Evolutionary conservation across 2,888 invertebrate genomes (phyloP).

Genomic region (Galeruca laticollis): DNA sequence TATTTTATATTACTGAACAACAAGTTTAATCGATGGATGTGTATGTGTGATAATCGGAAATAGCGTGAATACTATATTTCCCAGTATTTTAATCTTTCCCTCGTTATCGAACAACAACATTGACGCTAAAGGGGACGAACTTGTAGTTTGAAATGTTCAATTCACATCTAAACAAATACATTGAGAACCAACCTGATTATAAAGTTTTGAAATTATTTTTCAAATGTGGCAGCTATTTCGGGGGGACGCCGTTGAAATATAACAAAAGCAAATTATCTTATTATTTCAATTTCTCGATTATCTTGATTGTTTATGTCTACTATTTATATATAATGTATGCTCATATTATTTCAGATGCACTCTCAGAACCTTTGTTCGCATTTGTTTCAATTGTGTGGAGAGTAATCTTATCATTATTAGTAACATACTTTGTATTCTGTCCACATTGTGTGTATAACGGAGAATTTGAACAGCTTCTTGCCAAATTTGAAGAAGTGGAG

Average conservation of each 20-base stretch:
- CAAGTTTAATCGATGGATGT: too few species aligned
- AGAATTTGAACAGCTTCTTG: background rate
- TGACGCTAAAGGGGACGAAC: too few species aligned
- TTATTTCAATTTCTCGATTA: background rate
- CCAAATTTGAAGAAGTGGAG: background rate
- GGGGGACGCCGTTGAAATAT: background rate
- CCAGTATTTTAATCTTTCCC: too few species aligned
- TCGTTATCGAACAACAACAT: background rate
- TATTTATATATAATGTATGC: background rate
- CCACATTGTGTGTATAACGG: background rate
- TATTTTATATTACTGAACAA: too few species aligned
- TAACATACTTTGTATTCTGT: background rate
- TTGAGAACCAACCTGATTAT: background rate
- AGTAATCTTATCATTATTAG: background rate
- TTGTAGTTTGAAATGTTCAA: background rate
- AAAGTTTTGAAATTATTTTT: background rate
- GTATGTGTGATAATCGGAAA: too few species aligned
- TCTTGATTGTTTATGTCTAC: background rate
- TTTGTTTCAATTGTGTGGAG: background rate
- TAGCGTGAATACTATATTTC: too few species aligned
- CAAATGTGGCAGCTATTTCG: constrained; percentile 7
- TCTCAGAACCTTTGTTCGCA: background rate
- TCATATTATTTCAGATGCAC: background rate
- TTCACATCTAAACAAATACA: background rate
- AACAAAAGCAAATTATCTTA: background rate